Percentiles rank a stretch among this genome's conserved stretches.
Evolutionary conservation across 2,888 invertebrate species (phyloP).

Genomic region (Parthenolecanium corni): DNA sequence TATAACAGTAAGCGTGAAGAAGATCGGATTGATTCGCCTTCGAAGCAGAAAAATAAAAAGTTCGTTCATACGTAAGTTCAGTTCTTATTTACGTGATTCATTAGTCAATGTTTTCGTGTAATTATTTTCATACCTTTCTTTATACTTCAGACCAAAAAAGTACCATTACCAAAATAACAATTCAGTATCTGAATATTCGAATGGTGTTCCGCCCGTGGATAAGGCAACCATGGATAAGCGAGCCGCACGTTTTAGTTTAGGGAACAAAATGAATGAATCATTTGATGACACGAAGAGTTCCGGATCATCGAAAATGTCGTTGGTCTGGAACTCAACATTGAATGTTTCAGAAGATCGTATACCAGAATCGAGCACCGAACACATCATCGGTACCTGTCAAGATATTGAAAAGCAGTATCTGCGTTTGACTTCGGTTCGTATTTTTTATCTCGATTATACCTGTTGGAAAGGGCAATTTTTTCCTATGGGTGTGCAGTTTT

Average conservation of each 20-base stretch:
- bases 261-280: slow-evolving; percentile 23
- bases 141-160: background rate
- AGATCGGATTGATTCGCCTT: background rate
- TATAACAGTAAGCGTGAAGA: background rate
- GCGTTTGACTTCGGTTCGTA: slow-evolving; percentile 63
- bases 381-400: slow-evolving; percentile 86
- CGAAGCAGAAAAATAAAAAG: slow-evolving; percentile 14
- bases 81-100: no score
- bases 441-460: background rate
- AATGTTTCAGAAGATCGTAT: slow-evolving; percentile 29
- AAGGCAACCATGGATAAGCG: slow-evolving; percentile 67
- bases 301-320: slow-evolving; percentile 17
- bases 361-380: slow-evolving; percentile 37
- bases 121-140: background rate
- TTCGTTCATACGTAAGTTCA: background rate
- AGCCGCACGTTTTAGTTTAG: slow-evolving; percentile 70
- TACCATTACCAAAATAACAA: background rate
- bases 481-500: no score
- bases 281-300: slow-evolving; percentile 3
- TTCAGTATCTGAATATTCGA: background rate
- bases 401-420: slow-evolving; percentile 94
- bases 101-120: no score
- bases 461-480: no score
- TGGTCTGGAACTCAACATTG: slow-evolving; percentile 19
- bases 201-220: slow-evolving; percentile 16